Percentiles rank a stretch among this genome's conserved stretches.
Conservation (phyloP, 2,797 vertebrate genomes). For the Furcifer pardalis region DNA sequence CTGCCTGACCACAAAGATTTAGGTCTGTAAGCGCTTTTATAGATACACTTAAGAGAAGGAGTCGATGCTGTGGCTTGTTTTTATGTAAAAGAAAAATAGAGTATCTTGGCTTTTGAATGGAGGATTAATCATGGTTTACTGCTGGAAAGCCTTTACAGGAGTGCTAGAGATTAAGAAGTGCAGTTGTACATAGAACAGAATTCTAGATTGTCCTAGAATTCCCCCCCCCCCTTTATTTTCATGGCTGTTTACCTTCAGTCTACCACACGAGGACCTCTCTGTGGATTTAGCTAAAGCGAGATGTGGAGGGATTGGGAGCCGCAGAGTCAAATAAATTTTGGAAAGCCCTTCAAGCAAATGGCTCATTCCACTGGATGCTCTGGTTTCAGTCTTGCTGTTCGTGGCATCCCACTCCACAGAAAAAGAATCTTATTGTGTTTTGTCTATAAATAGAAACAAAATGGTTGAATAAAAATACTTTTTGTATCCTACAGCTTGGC, state of each 20-base stretch:
- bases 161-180: conserved; percentile 46
- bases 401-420: conserved; percentile 37
- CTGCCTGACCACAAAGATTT: conserved; percentile 48
- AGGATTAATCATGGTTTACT: conserved; percentile 40
- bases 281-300: background rate
- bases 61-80: conserved; percentile 56
- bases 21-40: conserved; percentile 62
- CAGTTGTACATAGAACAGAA: conserved; percentile 39
- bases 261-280: background rate
- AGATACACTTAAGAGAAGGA: conserved; percentile 53
- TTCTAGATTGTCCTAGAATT: conserved; percentile 57
- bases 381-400: conserved; percentile 14
- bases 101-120: conserved; percentile 52
- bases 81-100: conserved; percentile 24
- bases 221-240: conserved; percentile 42
- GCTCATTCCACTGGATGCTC: conserved; percentile 22
- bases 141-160: conserved; percentile 50
- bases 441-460: conserved; percentile 71
- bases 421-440: conserved; percentile 61
- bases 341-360: conserved; percentile 28
- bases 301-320: background rate
- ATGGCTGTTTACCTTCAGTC: conserved; percentile 32
- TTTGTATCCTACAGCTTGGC: conserved; percentile 68
- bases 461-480: conserved; percentile 76
- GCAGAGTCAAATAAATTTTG: conserved; percentile 20